Evolutionary conservation across 1,140 invertebrate species (phyloP), one percentile per base, ranked within the genome.

Genomic region (Lordiphosa clarofinis): DNA sequence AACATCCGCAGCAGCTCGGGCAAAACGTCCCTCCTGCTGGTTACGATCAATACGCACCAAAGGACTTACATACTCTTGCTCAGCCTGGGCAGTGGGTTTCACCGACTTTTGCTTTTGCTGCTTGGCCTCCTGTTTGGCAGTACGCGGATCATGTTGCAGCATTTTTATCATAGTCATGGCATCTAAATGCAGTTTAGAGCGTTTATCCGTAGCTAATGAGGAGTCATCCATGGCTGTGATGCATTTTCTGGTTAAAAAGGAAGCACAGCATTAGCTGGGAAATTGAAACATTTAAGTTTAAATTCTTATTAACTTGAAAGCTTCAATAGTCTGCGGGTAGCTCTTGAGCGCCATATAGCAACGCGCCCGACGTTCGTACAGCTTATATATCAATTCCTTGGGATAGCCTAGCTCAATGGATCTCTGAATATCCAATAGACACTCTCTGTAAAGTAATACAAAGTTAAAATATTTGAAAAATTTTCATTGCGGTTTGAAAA

Each of bases 321-420:
- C 91, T 6, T 90, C 87, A 2, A 94, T 90, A 0, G 96, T 95
- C 55, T 92, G 91, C 5, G 92, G 90, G 70, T 94, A 92, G 53
- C 92, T 91, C 54, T 94, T 93, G 36, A 96, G 89, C 3, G 93
- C 93, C 48, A 95, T 90, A 36, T 95, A 91, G 87, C 95, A 96
- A 68, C 93, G 91, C 0, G 95, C 95, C 57, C 90, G 92, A 62
- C 96, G 91, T 63, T 96, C 94, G 46, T 93, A 91, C 0, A 97
- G 88, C 89, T 97, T 97, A 82, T 95, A 94, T 1, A 91, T 88
- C 10, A 96, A 88, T 47, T 95, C 92, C 54, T 91, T 90, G 5
- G 96, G 95, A 88, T 97, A 97, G 7, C 92, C 93, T 35, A 92
- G 87, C 2, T 91, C 87, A 0, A 96, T 74, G 6, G 95, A 93